These are phyloP conservation scores for Polymixis lichenea DNA, from an alignment of 2,888 invertebrate species.

Conservation along the genomic window DNA sequence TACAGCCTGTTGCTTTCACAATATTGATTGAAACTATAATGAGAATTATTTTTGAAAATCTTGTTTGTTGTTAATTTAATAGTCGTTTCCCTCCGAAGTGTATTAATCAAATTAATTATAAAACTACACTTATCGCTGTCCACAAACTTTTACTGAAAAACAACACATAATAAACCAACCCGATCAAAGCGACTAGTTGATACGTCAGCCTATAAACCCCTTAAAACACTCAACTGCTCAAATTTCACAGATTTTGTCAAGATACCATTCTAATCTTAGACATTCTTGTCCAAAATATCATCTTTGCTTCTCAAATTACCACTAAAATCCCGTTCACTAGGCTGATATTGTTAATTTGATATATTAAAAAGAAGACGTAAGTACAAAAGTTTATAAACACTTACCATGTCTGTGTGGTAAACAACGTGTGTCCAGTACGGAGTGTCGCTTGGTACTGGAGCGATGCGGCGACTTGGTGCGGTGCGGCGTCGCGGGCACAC, in stretches of 20 bases:
- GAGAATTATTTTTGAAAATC: neutral
- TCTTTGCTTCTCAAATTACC: neutral
- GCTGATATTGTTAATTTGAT: conserved; percentile 4
- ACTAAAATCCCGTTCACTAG: conserved; percentile 6
- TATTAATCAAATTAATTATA: neutral
- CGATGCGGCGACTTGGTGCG: conserved; percentile 14
- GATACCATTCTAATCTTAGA: conserved; percentile 47
- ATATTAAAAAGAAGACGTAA: conserved; percentile 48
- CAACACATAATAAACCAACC: conserved; percentile 16
- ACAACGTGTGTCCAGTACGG: conserved; percentile 64
- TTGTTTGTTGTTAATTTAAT: conserved; percentile 14
- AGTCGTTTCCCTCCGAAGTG: neutral
- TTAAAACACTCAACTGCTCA: conserved; percentile 52
- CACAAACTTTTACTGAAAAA: conserved; percentile 22
- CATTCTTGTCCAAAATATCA: conserved; percentile 3
- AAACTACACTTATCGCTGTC: neutral
- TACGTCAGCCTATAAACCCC: conserved; percentile 46
- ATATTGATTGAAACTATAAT: neutral
- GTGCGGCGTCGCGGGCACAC: conserved; percentile 53
- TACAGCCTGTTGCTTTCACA: neutral
- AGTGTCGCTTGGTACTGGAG: conserved; percentile 66
- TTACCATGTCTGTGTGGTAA: conserved; percentile 68
- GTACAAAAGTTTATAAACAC: conserved; percentile 74
- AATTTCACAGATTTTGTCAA: conserved; percentile 58
- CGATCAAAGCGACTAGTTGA: conserved; percentile 16